These are phyloP conservation scores for Zaprionus tsacasi DNA, from an alignment of 1,140 invertebrate genomes.

Conservation along the genomic window DNA sequence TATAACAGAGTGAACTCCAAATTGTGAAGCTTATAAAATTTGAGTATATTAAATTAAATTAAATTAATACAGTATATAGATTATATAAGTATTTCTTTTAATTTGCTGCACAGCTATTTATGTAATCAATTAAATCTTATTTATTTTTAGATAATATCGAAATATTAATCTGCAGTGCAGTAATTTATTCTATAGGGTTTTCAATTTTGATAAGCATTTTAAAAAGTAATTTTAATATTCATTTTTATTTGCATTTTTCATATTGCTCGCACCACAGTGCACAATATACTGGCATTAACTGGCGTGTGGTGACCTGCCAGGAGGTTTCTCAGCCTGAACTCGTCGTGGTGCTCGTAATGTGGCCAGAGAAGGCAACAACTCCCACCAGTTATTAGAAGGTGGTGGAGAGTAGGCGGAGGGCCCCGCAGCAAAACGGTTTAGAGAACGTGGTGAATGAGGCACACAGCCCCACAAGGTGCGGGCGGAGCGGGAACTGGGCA, in stretches of 20 bases:
- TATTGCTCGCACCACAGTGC: neutral
- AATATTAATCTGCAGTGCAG: neutral
- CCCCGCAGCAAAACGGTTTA: constrained; percentile 57
- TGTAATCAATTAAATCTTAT: neutral
- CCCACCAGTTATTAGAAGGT: constrained; percentile 17
- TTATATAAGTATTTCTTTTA: neutral
- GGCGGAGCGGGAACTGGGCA: constrained; percentile 29
- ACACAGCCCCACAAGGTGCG: constrained; percentile 23
- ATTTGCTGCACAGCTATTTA: neutral
- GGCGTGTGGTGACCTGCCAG: constrained; percentile 36
- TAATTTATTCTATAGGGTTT: neutral
- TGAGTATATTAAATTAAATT: neutral
- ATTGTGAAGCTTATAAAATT: neutral
- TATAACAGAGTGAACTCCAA: neutral
- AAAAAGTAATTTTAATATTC: too few relatives aligned
- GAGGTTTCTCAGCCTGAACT: constrained; percentile 30
- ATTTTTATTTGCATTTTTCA: neutral
- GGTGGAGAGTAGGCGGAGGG: neutral
- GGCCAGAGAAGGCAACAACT: constrained; percentile 26
- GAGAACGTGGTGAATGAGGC: constrained; percentile 52
- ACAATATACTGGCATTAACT: constrained; percentile 23
- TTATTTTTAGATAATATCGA: neutral
- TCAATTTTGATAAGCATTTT: too few relatives aligned
- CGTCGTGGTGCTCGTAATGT: constrained; percentile 34
- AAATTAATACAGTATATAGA: neutral